A percentile compares a stretch with the other conserved stretches of the same genome.
These are phyloP conservation scores for Furnarius figulus DNA, from an alignment of 2,113 vertebrate species.

Conservation along the genomic window DNA sequence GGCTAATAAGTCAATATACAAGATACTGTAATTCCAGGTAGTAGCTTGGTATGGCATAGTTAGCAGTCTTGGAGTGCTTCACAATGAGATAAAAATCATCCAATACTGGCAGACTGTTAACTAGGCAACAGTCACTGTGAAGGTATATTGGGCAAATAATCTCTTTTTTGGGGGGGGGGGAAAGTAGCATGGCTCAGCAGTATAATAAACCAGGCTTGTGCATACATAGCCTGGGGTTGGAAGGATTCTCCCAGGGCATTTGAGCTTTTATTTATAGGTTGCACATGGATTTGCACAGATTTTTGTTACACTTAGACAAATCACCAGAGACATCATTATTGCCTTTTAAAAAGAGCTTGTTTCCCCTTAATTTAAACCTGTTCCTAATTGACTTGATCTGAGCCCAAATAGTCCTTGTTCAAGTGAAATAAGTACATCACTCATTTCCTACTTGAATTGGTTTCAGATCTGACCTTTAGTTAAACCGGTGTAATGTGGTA, in stretches of 20 bases:
- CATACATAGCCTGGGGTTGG: neutral
- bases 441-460: neutral
- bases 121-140: neutral
- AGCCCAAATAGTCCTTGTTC: neutral
- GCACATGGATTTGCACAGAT: neutral
- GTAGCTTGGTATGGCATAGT: neutral
- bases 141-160: neutral
- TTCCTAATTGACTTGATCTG: neutral
- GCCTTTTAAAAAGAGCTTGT: neutral
- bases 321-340: neutral
- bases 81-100: neutral
- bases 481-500: neutral
- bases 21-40: neutral
- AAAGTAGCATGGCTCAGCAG: neutral
- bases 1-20: neutral
- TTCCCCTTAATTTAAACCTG: conserved; percentile 13
- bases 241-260: neutral
- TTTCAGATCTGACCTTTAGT: conserved; percentile 15
- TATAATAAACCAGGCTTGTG: neutral
- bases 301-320: neutral
- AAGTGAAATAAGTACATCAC: neutral
- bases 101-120: neutral
- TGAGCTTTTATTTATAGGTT: conserved; percentile 2
- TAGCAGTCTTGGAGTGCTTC: neutral
- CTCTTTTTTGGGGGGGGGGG: neutral